Percentiles rank a stretch among this genome's conserved stretches.
Evolutionary conservation across 2,888 invertebrate species (phyloP).

Genomic region (Venusia cambrica): DNA sequence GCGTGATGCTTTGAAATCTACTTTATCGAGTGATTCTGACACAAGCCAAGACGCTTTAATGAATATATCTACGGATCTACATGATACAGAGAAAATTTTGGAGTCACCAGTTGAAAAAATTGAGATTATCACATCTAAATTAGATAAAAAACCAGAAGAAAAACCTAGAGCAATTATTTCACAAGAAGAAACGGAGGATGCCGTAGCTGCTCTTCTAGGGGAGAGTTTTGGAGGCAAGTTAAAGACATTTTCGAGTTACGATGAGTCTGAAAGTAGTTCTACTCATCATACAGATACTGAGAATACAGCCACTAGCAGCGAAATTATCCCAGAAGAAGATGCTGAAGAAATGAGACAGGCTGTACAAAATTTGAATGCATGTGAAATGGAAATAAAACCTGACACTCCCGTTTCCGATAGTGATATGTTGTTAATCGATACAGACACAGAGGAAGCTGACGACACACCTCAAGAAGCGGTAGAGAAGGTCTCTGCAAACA

Average conservation of each 20-base stretch:
- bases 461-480: slow-evolving; percentile 74
- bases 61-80: slow-evolving; percentile 84
- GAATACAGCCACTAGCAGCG: slow-evolving; percentile 63
- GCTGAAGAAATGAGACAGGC: slow-evolving; percentile 92
- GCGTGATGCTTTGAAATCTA: slow-evolving; percentile 84
- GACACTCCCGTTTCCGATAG: slow-evolving; percentile 93
- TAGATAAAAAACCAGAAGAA: slow-evolving; percentile 84
- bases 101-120: slow-evolving; percentile 53
- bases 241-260: slow-evolving; percentile 78
- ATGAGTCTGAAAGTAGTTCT: slow-evolving; percentile 70
- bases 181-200: slow-evolving; percentile 96
- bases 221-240: slow-evolving; percentile 89
- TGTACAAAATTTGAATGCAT: slow-evolving; percentile 88
- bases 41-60: slow-evolving; percentile 91
- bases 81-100: slow-evolving; percentile 44
- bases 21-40: slow-evolving; percentile 64
- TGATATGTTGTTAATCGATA: slow-evolving; percentile 91
- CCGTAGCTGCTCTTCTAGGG: slow-evolving; percentile 92
- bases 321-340: slow-evolving; percentile 85
- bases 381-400: slow-evolving; percentile 88
- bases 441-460: slow-evolving; percentile 89
- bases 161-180: slow-evolving; percentile 92
- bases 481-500: slow-evolving; percentile 60
- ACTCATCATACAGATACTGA: slow-evolving; percentile 68
- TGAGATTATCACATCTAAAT: slow-evolving; percentile 53